Evolutionary conservation across 2,113 vertebrate genomes (phyloP), one percentile per base, ranked within the genome.

Genomic region (Gobiocypris rarus): DNA sequence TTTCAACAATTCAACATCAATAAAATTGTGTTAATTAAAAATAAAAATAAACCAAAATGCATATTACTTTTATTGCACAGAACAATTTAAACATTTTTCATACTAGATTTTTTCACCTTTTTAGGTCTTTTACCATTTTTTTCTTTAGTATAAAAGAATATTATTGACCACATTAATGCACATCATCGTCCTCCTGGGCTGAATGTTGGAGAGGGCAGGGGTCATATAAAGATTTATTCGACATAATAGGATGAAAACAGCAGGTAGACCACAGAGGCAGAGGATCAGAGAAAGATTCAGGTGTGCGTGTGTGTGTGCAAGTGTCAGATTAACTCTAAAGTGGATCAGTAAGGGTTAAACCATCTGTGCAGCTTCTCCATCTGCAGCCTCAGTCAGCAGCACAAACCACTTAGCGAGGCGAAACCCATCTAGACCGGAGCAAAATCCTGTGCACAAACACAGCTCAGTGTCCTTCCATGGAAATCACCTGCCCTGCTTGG

Each of bases 61-160:
- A 94, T 95, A 94, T 94, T 94, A 95, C 91, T 85, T 92, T 95
- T 94, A 94, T 95, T 95, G 94, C 94, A 94, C 94, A 94, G 92
- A 94, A 95, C 94, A 94, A 93, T 92, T 93, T 91, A 88, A 93
- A 94, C 92, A 88, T 93, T 93, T 87, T 93, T 92, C 89, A 82
- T 88, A 89, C 91, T 93, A 91, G 89, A 92, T 92, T 93, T 93
- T 52, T 92, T 91, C 90, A 84, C 24, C 92, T 91, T 87, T 85
- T 84, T 13, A 26, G 74, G 65, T 88, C 86, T 80, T 58, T 80
- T 83, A 84, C 50, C 3, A 85, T 86, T 81, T 90, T n/a, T 92
- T 92, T 89, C 41, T 58, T 69, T 67, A 81, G 75, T 90, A 90
- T 92, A 94, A 93, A 93, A 95, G 92, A 90, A 94, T 93, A 91